Evolutionary conservation across 2,113 vertebrate species (phyloP), one percentile per base, ranked within the genome.

Genomic region (Eublepharis macularius): DNA sequence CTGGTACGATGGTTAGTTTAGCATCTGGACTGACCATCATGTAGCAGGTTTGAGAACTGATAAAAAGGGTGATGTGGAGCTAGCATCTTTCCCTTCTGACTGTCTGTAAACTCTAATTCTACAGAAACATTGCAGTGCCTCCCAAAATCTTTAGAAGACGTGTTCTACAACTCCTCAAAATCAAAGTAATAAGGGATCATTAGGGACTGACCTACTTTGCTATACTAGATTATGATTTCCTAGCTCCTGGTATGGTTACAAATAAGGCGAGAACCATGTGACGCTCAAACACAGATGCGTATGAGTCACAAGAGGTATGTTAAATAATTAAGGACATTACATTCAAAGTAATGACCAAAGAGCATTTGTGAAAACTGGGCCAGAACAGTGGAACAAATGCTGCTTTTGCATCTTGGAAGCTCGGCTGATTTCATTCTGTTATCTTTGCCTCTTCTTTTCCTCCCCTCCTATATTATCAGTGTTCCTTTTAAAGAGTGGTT

Each of bases 281-380:
- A n/a, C 13, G 47, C 66, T 36, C 4, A 14, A 76, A 63, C 24
- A 7, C 72, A 63, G 24, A 60, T 34, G 12, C n/a, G 87, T 83
- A 82, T 4, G n/a, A 72, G 72, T 80, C 85, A 6, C 9, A 76
- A 5, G 16, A 85, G 19, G 36, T 32, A n/a, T 54, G 80, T 65
- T 1, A 0, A 1, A 84, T 79, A 76, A 51, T 66, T 87, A 87
- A 65, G 60, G 54, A 84, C 43, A 1, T 45, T 66, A 68, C 70
- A 90, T 80, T 16, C 80, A 43, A 91, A 76, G 3, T 0, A 87
- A 68, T 34, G 79, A n/a, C 49, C 69, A 47, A 87, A 43, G 7
- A 82, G 12, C 39, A 47, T 36, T 80, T n/a, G 57, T 85, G 68
- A 84, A 85, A 93, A 86, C 43, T 77, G 43, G 5, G 26, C 36